Conservation (phyloP, 2,888 invertebrate species). For the Colletes collaris region DNA sequence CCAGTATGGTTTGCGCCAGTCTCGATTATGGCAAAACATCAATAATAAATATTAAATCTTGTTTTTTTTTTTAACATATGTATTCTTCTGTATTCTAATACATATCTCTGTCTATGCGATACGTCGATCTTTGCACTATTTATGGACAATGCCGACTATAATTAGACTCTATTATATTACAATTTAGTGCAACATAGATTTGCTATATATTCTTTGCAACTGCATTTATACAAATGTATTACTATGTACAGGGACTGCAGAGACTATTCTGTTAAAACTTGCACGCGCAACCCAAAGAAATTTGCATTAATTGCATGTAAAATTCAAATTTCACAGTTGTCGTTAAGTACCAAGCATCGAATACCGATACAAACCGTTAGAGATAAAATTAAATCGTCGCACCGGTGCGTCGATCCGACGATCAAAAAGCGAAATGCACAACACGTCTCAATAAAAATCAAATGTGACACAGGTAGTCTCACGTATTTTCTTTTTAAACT, state of each 20-base stretch:
- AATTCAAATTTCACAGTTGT: slow-evolving; percentile 12
- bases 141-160: slow-evolving; percentile 15
- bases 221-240: slow-evolving; percentile 28
- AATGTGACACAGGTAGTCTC: background rate
- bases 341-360: background rate
- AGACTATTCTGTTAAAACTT: background rate
- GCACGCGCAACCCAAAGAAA: background rate
- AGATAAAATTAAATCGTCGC: background rate
- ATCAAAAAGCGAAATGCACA: background rate
- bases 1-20: too few species aligned
- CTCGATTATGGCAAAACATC: too few species aligned
- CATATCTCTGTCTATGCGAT: slow-evolving; percentile 2
- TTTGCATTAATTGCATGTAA: background rate
- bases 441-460: background rate
- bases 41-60: too few species aligned
- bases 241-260: background rate
- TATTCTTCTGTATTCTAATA: slow-evolving; percentile 14
- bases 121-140: slow-evolving; percentile 3
- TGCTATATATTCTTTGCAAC: background rate
- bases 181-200: slow-evolving; percentile 3
- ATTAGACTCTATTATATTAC: slow-evolving; percentile 12
- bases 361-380: background rate
- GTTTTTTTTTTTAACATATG: background rate
- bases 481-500: background rate
- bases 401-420: background rate